Evolutionary conservation across 2,797 vertebrate genomes (phyloP).

Genomic region (Leptodon cayanensis): DNA sequence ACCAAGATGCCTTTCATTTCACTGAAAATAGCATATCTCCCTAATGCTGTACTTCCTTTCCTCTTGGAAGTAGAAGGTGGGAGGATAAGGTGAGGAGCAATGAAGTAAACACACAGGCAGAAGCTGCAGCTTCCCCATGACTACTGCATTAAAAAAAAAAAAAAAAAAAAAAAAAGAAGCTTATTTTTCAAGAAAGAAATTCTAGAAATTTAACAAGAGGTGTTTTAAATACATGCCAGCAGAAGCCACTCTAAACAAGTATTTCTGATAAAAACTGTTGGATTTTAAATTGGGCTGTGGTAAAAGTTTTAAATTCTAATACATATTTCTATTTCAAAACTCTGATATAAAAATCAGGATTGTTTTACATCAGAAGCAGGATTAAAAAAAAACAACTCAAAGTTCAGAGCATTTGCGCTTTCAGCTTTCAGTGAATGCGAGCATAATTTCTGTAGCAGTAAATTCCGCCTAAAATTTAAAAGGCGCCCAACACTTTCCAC

Average conservation of each 20-base stretch:
- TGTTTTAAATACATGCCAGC: neutral
- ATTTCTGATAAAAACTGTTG: neutral
- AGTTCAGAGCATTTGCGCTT: neutral
- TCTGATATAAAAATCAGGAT: neutral
- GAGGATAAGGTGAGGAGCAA: neutral
- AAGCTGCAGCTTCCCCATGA: neutral
- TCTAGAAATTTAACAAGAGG: neutral
- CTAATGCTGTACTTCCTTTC: neutral
- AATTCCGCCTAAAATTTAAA: neutral
- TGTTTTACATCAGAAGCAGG: neutral
- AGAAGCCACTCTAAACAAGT: neutral
- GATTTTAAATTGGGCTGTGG: neutral
- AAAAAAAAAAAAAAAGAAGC: neutral
- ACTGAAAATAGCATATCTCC: neutral
- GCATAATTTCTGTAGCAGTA: neutral
- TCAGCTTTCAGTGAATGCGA: neutral
- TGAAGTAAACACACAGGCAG: neutral
- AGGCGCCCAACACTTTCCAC: neutral
- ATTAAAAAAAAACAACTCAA: neutral
- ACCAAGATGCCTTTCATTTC: neutral
- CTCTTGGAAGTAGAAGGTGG: neutral
- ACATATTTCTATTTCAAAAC: neutral
- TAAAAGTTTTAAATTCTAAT: neutral
- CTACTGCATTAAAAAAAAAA: neutral
- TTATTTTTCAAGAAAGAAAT: neutral